Conservation (phyloP, 2,113 vertebrate species). For the Colistium nudipinnis region DNA sequence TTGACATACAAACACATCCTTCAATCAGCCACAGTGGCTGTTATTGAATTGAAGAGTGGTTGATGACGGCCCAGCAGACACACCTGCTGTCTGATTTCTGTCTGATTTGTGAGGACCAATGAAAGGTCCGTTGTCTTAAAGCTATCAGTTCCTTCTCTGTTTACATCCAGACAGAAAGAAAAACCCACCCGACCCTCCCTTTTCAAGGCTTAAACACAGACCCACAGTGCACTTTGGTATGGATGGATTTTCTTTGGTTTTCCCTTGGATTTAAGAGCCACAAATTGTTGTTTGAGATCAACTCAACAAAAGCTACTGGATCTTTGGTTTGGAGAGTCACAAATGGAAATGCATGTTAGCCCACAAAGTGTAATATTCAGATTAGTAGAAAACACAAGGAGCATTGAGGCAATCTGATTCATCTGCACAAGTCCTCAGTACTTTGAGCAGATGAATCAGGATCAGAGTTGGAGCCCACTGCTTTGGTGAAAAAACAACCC, state of each 20-base stretch:
- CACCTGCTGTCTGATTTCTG: slow-evolving; percentile 41
- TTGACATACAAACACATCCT: slow-evolving; percentile 31
- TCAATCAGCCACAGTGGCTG: slow-evolving; percentile 36
- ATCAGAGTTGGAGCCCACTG: slow-evolving; percentile 13
- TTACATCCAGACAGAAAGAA: slow-evolving; percentile 22
- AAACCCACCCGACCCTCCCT: neutral
- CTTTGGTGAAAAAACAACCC: slow-evolving; percentile 16
- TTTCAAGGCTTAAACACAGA: slow-evolving; percentile 35
- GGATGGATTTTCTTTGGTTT: slow-evolving; percentile 63
- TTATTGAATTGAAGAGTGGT: slow-evolving; percentile 18
- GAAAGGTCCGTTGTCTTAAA: slow-evolving; percentile 23
- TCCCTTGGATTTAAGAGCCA: slow-evolving; percentile 37
- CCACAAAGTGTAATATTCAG: slow-evolving; percentile 42
- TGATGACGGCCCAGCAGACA: slow-evolving; percentile 20
- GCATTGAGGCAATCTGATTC: slow-evolving; percentile 46
- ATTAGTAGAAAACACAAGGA: slow-evolving; percentile 34
- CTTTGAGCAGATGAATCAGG: slow-evolving; percentile 53
- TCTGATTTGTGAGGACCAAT: slow-evolving; percentile 30
- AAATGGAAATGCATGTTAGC: slow-evolving; percentile 31
- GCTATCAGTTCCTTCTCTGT: slow-evolving; percentile 42
- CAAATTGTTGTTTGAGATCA: slow-evolving; percentile 26
- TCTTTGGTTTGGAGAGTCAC: slow-evolving; percentile 65
- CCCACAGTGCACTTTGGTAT: slow-evolving; percentile 22
- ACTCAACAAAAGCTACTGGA: slow-evolving; percentile 44
- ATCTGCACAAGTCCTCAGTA: slow-evolving; percentile 44